Conservation (phyloP, 2,888 invertebrate genomes). For the Hoplodrina ambigua region DNA sequence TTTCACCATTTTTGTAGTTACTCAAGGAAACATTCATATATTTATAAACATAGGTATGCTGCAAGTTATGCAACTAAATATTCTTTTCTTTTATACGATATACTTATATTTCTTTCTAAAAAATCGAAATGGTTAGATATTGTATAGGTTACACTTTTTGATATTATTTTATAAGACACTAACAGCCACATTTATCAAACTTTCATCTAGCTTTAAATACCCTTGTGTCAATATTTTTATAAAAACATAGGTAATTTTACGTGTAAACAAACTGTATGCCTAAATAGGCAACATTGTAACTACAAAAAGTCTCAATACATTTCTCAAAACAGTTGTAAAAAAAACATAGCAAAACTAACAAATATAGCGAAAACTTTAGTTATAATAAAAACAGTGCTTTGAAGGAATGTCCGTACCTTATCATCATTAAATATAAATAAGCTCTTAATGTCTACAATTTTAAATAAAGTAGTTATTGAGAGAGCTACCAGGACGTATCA, state of each 20-base stretch:
- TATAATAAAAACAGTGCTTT: constrained; percentile 56
- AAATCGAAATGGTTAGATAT: constrained; percentile 12
- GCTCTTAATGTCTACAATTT: constrained; percentile 43
- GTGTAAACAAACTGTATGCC: constrained; percentile 33
- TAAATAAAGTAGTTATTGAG: constrained; percentile 50
- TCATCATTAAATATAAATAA: constrained; percentile 44
- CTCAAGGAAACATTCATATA: constrained; percentile 24
- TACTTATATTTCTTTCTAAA: neutral
- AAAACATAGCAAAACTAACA: constrained; percentile 59
- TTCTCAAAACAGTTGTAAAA: constrained; percentile 58
- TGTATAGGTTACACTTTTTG: constrained; percentile 28
- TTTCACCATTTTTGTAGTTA: constrained; percentile 43
- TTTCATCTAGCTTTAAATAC: constrained; percentile 16
- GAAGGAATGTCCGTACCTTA: constrained; percentile 60
- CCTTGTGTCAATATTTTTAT: constrained; percentile 3
- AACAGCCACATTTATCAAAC: constrained; percentile 35
- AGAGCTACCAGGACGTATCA: constrained; percentile 56
- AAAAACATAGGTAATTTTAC: constrained; percentile 2
- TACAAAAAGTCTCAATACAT: constrained; percentile 55
- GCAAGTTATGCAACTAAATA: neutral
- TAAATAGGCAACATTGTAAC: constrained; percentile 31
- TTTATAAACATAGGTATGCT: neutral
- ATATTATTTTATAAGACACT: constrained; percentile 43
- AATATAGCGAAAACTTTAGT: constrained; percentile 47
- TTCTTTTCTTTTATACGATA: constrained; percentile 1